These are phyloP conservation scores for Lobophora halterata DNA, from an alignment of 2,888 invertebrate genomes.

Conservation along the genomic window DNA sequence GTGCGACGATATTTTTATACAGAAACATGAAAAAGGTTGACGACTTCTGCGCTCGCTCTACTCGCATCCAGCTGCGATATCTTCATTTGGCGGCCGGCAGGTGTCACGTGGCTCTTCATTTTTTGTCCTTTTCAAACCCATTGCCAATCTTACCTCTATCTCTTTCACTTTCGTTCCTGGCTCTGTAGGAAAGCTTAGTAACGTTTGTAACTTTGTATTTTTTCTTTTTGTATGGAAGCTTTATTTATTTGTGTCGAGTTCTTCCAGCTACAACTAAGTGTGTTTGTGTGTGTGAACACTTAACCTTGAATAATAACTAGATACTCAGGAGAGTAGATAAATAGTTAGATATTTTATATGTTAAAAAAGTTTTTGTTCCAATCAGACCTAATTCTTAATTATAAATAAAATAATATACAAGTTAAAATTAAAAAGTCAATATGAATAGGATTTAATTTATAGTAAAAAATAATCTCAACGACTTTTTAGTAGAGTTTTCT, in stretches of 20 bases:
- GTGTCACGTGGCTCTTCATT: conserved; percentile 68
- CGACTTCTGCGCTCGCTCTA: conserved; percentile 49
- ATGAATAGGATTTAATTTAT: no score
- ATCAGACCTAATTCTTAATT: no score
- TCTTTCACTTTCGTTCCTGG: conserved; percentile 57
- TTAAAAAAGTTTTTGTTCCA: no score
- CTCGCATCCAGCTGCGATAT: conserved; percentile 78
- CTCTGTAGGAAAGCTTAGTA: conserved; percentile 64
- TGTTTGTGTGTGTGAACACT: conserved; percentile 32
- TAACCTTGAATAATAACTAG: conserved; percentile 21
- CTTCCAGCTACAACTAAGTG: conserved; percentile 59
- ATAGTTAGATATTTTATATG: no score
- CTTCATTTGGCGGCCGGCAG: conserved; percentile 79
- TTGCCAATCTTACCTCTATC: conserved; percentile 34
- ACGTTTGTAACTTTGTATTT: conserved; percentile 55
- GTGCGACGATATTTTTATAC: no score
- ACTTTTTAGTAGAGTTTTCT: background rate
- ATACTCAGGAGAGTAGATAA: conserved; percentile 3
- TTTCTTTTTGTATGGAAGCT: conserved; percentile 56
- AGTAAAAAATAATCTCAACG: background rate
- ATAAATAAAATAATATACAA: no score
- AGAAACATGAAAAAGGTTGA: conserved; percentile 46
- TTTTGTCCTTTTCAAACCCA: conserved; percentile 43
- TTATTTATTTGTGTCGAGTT: conserved; percentile 71
- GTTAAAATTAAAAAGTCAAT: no score